Evolutionary conservation across 2,888 invertebrate species (phyloP).

Genomic region (Halocaridina rubra): DNA sequence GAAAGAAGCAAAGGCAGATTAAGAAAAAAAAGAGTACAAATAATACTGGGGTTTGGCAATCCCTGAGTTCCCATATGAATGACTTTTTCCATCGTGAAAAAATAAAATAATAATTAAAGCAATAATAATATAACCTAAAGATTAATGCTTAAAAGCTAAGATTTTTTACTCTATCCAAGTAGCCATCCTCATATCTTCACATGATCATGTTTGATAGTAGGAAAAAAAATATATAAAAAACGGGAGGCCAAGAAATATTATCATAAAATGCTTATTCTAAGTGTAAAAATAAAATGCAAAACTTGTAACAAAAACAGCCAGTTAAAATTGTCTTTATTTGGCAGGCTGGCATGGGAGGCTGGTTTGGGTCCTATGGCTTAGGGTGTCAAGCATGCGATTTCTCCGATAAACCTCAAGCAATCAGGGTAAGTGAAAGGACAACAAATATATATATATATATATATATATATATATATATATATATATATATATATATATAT

Average conservation of each 20-base stretch:
- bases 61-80: neutral
- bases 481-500: too few relatives aligned
- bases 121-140: neutral
- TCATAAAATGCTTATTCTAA: neutral
- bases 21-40: neutral
- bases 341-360: constrained; percentile 1
- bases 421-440: constrained; percentile 5
- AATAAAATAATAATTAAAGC: neutral
- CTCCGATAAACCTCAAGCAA: neutral
- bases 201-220: too few relatives aligned
- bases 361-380: neutral
- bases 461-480: too few relatives aligned
- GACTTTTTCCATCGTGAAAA: neutral
- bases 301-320: neutral
- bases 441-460: neutral
- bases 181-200: too few relatives aligned
- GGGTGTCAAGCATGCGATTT: neutral
- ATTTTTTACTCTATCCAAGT: too few relatives aligned
- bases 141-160: too few relatives aligned
- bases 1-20: too few relatives aligned
- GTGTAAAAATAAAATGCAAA: neutral
- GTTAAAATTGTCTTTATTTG: neutral
- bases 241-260: too few relatives aligned
- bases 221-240: too few relatives aligned
- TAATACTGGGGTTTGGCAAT: neutral